A percentile compares a stretch with the other conserved stretches of the same genome.
Conservation (phyloP, 2,888 invertebrate species). For the Zootermopsis nevadensis region DNA sequence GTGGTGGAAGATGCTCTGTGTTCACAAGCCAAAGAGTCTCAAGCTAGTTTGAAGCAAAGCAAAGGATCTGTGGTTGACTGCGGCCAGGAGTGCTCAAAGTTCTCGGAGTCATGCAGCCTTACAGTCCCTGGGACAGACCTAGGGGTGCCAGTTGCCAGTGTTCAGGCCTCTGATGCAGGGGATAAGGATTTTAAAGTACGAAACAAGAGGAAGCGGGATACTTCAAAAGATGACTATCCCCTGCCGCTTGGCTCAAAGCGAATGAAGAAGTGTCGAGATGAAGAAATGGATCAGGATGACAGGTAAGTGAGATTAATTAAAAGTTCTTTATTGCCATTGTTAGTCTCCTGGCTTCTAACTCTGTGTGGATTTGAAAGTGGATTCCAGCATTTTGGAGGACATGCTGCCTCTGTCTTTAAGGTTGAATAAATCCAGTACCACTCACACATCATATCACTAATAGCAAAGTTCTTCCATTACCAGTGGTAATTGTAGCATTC, state of each 20-base stretch:
- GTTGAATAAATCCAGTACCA: too few relatives aligned
- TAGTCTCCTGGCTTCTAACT: too few relatives aligned
- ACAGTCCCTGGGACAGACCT: neutral
- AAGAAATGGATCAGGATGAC: slow-evolving; percentile 50
- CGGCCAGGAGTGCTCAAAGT: neutral
- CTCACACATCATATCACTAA: too few relatives aligned
- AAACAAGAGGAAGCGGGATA: slow-evolving; percentile 43
- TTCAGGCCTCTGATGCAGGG: neutral
- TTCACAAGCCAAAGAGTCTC: slow-evolving; percentile 29
- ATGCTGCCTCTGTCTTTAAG: too few relatives aligned
- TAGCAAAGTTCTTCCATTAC: too few relatives aligned
- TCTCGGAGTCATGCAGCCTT: slow-evolving; percentile 8
- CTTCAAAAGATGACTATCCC: slow-evolving; percentile 37
- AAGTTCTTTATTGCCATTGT: too few relatives aligned
- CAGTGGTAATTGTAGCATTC: too few relatives aligned
- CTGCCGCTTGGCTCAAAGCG: slow-evolving; percentile 38
- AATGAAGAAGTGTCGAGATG: slow-evolving; percentile 45
- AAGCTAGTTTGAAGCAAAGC: slow-evolving; percentile 1
- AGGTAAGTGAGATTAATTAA: slow-evolving; percentile 36
- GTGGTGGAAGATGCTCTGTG: neutral
- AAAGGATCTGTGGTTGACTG: neutral
- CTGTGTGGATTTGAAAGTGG: too few relatives aligned
- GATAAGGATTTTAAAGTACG: slow-evolving; percentile 9
- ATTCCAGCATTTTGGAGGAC: too few relatives aligned
- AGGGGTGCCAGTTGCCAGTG: neutral